phyloP scores from a whole-genome alignment of 2,888 invertebrate species.

The Trachelus stipa region DNA sequence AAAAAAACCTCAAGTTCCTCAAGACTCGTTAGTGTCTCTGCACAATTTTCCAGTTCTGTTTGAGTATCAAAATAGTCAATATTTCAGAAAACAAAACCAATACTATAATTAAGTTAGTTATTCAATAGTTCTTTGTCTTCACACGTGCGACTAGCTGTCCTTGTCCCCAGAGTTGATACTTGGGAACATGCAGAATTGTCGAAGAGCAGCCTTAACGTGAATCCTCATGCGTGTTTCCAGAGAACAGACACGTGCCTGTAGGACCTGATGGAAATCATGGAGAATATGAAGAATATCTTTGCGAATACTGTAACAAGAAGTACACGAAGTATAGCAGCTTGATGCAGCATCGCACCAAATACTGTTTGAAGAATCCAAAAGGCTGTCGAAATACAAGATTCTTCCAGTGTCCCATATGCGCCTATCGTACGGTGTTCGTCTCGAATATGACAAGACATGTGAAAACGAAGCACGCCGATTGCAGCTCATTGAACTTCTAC shows the following conservation, averaged over 20 bases:
- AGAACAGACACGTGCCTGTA: not conserved
- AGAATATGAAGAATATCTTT: not conserved
- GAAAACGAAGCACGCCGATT: constrained; percentile 8
- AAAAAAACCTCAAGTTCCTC: not conserved
- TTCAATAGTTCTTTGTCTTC: too few relatives aligned
- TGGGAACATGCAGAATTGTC: not conserved
- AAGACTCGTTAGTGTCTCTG: not conserved
- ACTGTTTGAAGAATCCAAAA: constrained; percentile 21
- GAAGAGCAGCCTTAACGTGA: not conserved
- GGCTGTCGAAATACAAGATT: constrained; percentile 12
- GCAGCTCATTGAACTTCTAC: not conserved
- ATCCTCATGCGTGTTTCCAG: not conserved
- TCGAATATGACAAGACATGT: constrained; percentile 28
- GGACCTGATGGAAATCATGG: not conserved
- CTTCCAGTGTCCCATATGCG: constrained; percentile 45
- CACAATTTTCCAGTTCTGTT: not conserved
- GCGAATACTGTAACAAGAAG: not conserved
- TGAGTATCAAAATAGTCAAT: not conserved
- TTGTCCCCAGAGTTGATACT: not conserved
- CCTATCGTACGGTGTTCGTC: constrained; percentile 25
- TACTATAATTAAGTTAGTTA: too few relatives aligned
- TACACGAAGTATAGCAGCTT: constrained; percentile 11
- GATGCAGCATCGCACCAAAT: constrained; percentile 12
- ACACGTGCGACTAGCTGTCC: too few relatives aligned
- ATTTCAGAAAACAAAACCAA: not conserved